Evolutionary conservation across 2,113 vertebrate genomes (phyloP).

Genomic region (Periophthalmus modestus): DNA sequence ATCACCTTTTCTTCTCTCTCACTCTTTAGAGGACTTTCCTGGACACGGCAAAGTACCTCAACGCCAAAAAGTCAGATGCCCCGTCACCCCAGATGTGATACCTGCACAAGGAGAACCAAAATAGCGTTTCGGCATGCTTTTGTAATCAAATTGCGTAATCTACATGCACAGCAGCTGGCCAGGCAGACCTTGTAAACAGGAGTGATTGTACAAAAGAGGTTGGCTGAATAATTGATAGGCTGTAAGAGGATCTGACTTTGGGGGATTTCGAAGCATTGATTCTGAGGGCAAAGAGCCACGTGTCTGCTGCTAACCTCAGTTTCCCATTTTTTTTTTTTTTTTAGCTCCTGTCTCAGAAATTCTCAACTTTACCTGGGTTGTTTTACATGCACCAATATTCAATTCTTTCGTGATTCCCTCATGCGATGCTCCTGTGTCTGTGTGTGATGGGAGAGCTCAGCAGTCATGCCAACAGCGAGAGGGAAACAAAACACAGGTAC

Average conservation of each 20-base stretch:
- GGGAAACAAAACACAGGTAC: constrained; percentile 58
- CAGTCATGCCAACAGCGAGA: constrained; percentile 29
- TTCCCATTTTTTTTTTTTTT: constrained; percentile 39
- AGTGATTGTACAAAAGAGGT: constrained; percentile 83
- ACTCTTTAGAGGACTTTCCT: constrained; percentile 37
- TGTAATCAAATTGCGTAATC: constrained; percentile 63
- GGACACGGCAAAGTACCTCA: constrained; percentile 39
- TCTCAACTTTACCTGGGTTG: not conserved
- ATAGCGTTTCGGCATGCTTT: constrained; percentile 22
- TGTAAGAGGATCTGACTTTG: constrained; percentile 78
- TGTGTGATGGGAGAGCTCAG: constrained; percentile 38
- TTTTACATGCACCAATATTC: constrained; percentile 12
- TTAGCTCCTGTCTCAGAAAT: constrained; percentile 1
- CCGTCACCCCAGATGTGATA: constrained; percentile 62
- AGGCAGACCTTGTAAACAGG: constrained; percentile 87
- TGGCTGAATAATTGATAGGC: constrained; percentile 85
- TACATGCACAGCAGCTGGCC: constrained; percentile 68
- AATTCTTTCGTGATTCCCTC: constrained; percentile 10
- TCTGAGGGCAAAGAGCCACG: constrained; percentile 49
- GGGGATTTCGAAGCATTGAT: constrained; percentile 79
- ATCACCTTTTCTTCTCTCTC: constrained; percentile 9
- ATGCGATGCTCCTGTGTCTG: constrained; percentile 15
- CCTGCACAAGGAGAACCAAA: constrained; percentile 29
- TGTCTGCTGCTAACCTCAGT: constrained; percentile 52
- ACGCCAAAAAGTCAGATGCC: constrained; percentile 72